phyloP scores from a whole-genome alignment of 2,888 invertebrate species.

The Zhuqinia jingwanae region DNA sequence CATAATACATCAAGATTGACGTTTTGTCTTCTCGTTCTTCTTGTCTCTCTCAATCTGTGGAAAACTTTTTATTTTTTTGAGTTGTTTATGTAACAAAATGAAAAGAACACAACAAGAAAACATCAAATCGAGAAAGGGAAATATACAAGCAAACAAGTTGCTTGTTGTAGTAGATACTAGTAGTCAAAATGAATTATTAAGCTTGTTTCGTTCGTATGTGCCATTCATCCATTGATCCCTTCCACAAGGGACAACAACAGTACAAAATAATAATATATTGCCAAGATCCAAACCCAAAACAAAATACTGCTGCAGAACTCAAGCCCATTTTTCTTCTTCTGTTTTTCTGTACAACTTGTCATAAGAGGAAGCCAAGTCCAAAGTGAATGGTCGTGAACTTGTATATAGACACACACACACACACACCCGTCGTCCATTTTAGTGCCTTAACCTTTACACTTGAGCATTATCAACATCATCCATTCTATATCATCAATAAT shows the following conservation, averaged over 20 bases:
- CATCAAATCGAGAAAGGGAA: neutral
- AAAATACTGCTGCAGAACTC: constrained; percentile 4
- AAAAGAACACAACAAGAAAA: constrained; percentile 28
- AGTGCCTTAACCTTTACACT: too few relatives aligned
- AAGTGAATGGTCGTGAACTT: constrained; percentile 31
- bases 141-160: neutral
- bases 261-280: too few relatives aligned
- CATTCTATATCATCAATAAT: too few relatives aligned
- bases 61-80: constrained; percentile 19
- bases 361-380: neutral
- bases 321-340: constrained; percentile 1
- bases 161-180: neutral
- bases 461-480: too few relatives aligned
- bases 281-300: too few relatives aligned
- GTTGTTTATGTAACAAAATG: neutral
- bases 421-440: too few relatives aligned
- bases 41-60: neutral
- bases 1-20: constrained; percentile 44
- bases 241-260: neutral
- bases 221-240: constrained; percentile 16
- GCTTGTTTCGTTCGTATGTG: neutral
- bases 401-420: neutral
- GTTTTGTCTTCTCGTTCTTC: constrained; percentile 31
- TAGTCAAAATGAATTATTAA: neutral
- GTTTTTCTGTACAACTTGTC: constrained; percentile 2